phyloP scores from a whole-genome alignment of 2,888 invertebrate genomes.

The Trissolcus brochymenae region DNA sequence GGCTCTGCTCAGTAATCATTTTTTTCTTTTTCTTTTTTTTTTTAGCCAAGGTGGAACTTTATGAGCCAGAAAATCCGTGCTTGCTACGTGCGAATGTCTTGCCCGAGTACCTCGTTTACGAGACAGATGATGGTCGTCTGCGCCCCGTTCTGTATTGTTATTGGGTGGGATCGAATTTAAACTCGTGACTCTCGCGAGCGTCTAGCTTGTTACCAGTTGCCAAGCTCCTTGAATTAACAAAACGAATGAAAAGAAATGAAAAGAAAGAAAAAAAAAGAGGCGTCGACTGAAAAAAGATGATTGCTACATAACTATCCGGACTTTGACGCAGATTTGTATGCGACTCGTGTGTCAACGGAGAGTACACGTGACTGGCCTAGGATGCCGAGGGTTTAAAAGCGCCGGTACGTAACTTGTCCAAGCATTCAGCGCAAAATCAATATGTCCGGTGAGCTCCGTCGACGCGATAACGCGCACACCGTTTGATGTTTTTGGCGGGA shows the following conservation, averaged over 20 bases:
- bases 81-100: conserved; percentile 50
- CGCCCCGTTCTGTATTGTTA: conserved; percentile 37
- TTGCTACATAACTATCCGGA: conserved; percentile 51
- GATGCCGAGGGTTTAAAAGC: conserved; percentile 60
- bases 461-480: conserved; percentile 54
- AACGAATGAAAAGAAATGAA: conserved; percentile 1
- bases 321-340: conserved; percentile 68
- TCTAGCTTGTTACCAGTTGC: conserved; percentile 3
- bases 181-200: conserved; percentile 9
- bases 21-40: too few relatives aligned
- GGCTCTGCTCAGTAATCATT: neutral
- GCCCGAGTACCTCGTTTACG: conserved; percentile 43
- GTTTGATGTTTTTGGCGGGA: conserved; percentile 55
- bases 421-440: conserved; percentile 57
- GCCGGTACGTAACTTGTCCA: conserved; percentile 44
- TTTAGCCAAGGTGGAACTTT: conserved; percentile 43
- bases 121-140: conserved; percentile 47
- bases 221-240: conserved; percentile 21
- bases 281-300: conserved; percentile 59
- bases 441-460: conserved; percentile 47
- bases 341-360: conserved; percentile 71
- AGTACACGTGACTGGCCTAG: conserved; percentile 74
- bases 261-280: neutral
- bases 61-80: conserved; percentile 46
- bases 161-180: conserved; percentile 28